phyloP scores from a whole-genome alignment of 2,888 invertebrate species.

The Rhaphigaster nebulosa region DNA sequence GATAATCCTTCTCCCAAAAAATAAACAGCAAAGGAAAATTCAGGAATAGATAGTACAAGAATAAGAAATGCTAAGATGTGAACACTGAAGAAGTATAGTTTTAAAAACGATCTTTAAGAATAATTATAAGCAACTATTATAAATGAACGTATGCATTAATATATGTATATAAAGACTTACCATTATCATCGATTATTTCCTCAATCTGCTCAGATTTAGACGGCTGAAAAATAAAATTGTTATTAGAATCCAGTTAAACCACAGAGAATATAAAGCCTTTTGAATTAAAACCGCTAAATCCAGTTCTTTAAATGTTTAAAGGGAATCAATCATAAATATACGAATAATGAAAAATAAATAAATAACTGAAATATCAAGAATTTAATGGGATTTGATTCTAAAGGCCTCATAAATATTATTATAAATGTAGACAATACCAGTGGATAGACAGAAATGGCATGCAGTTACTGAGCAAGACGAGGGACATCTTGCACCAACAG shows the following conservation, averaged over 20 bases:
- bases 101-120: background rate
- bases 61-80: background rate
- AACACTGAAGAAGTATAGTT: background rate
- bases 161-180: background rate
- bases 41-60: background rate
- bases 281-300: too few species aligned
- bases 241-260: background rate
- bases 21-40: background rate
- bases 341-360: too few species aligned
- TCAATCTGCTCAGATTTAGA: conserved; percentile 50
- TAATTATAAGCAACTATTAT: background rate
- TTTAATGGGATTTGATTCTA: too few species aligned
- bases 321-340: too few species aligned
- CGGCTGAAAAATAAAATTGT: conserved; percentile 47
- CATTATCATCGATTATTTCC: conserved; percentile 54
- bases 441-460: too few species aligned
- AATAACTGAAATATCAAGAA: too few species aligned
- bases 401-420: background rate
- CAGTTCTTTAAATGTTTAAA: too few species aligned
- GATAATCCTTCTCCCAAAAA: background rate
- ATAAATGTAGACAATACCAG: background rate
- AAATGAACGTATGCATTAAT: background rate
- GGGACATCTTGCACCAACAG: too few species aligned
- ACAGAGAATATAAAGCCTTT: too few species aligned
- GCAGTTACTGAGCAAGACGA: too few species aligned